Base-by-base conservation (phyloP, 2,113 vertebrate genomes). In the Mustelus asterias region DNA sequence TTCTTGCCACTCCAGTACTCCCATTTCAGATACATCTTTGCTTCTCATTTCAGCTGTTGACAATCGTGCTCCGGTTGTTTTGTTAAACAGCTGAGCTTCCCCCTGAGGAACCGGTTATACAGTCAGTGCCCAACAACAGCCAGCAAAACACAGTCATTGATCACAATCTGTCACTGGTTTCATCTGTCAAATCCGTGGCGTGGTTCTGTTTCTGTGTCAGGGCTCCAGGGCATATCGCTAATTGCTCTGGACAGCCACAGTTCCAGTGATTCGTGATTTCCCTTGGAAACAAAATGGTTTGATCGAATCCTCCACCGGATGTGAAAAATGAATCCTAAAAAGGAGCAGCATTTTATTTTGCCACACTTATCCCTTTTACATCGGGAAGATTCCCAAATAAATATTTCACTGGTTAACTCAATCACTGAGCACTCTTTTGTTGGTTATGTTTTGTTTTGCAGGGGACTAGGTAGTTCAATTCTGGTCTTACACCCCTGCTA, bases 141-240 rank as follows among this genome's bases (percentile, higher is more conserved):
- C 63, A 41, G 92, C 26, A 41, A 3, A 5, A 10, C 37, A 44
- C 18, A 13, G 92, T 69, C 92, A 90, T 11, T 44, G 92, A 94
- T 70, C 92, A 94, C 41, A 94, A 94, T 70, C n/a, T 94, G n/a
- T 70, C 33, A 94, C 60, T 69, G 37, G 7, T 37, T 94, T 94
- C 63, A 26, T 94, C 65, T 37, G 11, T 65, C 65, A 94, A 41
- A 94, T 94, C 33, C 63, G 67, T 44, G 67, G 65, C 44, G 88
- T 13, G 22, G 63, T 58, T 69, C 37, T 70, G 20, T 20, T 24
- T 94, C 22, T 69, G 92, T 41, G 41, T 41, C 33, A 94, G 60
- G 63, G 65, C 67, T 94, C n/a, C 92, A 67, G 92, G 37, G 92
- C 33, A 29, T 69, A 26, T 94, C 16, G 2, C 63, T 69, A 65